Evolutionary conservation across 2,113 vertebrate genomes (phyloP), one percentile per base, ranked within the genome.

Genomic region (Argyrosomus japonicus): DNA sequence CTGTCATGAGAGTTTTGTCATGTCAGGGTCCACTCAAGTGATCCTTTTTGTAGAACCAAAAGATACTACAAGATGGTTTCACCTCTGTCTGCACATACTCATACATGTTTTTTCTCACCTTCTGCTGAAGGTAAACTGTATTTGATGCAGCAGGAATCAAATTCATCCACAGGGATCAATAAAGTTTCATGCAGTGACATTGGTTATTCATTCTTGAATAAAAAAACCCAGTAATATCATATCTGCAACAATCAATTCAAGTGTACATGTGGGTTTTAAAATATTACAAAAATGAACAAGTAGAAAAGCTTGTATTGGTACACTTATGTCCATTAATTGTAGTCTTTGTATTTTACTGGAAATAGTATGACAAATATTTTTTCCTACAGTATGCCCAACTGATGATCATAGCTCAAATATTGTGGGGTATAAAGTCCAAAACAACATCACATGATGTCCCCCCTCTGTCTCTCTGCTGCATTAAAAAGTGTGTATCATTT

Each of bases 1-100:
- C 40, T 82, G 15, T 40, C 36, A 40, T 73, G 63, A 65, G 74
- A 75, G 74, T 57, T 72, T 57, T 40, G 7, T 51, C 25, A 45
- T 62, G 54, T 62, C 68, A 51, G 47, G 27, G 72, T 69, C 50
- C 75, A 45, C 25, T 47, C 29, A 53, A 67, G 14, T 19, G n/a
- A 14, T 60, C 17, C 68, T 15, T 23, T 40, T 15, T 61, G 11
- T 7, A 51, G 21, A 73, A 21, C 23, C 21, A 40, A 11, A 82
- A 62, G 29, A 64, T 58, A 17, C 23, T 12, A 23, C 11, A 82
- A 61, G 40, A 64, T 57, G n/a, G 40, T 17, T 19, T 19, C 54
- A 29, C 21, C 32, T 74, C 9, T 63, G 4, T 36, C 11, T 7
- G 11, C 36, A 40, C 36, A 40, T 7, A n/a, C 32, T 68, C 6